phyloP scores from a whole-genome alignment of 2,113 vertebrate genomes.

The Prochilodus magdalenae region DNA sequence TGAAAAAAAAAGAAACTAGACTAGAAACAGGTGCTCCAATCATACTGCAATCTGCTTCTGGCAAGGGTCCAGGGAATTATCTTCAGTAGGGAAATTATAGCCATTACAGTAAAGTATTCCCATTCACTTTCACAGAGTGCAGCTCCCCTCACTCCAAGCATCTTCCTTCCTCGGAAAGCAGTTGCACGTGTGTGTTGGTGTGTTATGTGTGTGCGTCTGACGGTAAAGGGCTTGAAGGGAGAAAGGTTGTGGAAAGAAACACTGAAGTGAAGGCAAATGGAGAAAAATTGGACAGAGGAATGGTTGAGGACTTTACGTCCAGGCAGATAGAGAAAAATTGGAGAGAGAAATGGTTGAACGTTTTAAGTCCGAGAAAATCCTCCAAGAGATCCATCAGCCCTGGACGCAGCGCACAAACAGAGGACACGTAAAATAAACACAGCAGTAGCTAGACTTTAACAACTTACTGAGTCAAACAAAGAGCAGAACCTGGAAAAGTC shows the following conservation, averaged over 20 bases:
- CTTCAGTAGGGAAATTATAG: conserved; percentile 72
- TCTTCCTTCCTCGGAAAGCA: conserved; percentile 62
- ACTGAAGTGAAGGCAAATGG: background rate
- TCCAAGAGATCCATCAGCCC: conserved; percentile 45
- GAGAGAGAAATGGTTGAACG: conserved; percentile 32
- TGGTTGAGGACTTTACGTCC: conserved; percentile 18
- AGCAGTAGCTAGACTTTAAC: conserved; percentile 48
- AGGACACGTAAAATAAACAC: conserved; percentile 52
- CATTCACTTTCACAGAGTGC: conserved; percentile 67
- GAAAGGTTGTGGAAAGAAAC: conserved; percentile 15
- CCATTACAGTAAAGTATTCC: conserved; percentile 78
- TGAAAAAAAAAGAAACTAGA: conserved; percentile 12
- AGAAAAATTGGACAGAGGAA: conserved; percentile 28
- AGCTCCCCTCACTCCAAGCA: conserved; percentile 45
- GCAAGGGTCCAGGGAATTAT: conserved; percentile 66
- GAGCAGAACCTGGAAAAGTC: conserved; percentile 43
- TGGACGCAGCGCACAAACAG: conserved; percentile 44
- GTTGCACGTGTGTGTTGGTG: conserved; percentile 44
- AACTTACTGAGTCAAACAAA: conserved; percentile 37
- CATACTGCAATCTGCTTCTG: conserved; percentile 66
- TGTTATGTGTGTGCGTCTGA: background rate
- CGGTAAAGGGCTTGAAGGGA: background rate
- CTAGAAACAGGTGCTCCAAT: conserved; percentile 68
- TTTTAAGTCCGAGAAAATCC: conserved; percentile 27
- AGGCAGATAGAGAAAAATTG: conserved; percentile 16